These are phyloP conservation scores for Eucera pruinosa DNA, from an alignment of 2,888 invertebrate species.

Conservation along the genomic window DNA sequence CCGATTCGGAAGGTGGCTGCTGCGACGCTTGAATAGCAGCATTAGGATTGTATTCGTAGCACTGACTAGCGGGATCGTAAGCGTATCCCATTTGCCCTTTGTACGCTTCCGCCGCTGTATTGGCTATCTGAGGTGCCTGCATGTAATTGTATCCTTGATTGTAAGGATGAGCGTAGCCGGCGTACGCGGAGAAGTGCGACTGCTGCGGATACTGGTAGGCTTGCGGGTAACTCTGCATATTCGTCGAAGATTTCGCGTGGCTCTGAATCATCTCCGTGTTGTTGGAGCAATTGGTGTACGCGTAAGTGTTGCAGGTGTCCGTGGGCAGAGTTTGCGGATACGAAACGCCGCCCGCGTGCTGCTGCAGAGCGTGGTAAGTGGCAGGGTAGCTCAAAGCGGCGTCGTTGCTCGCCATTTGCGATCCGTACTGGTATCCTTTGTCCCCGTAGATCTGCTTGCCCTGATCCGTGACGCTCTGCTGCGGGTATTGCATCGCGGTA, in stretches of 20 bases:
- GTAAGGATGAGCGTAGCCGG: constrained; percentile 69
- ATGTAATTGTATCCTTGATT: constrained; percentile 65
- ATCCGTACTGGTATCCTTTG: constrained; percentile 49
- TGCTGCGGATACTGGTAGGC: constrained; percentile 74
- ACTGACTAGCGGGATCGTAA: constrained; percentile 84
- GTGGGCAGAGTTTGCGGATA: constrained; percentile 78
- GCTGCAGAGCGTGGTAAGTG: constrained; percentile 72
- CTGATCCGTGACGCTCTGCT: constrained; percentile 52
- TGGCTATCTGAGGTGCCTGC: constrained; percentile 42
- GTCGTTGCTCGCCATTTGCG: constrained; percentile 57
- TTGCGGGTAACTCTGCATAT: constrained; percentile 69
- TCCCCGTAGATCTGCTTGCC: constrained; percentile 65
- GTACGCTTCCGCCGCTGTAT: constrained; percentile 71
- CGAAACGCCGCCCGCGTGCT: constrained; percentile 72
- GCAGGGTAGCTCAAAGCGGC: constrained; percentile 66
- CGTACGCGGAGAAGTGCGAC: constrained; percentile 63
- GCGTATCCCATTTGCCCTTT: constrained; percentile 88
- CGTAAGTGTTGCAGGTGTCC: constrained; percentile 46
- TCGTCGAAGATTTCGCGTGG: constrained; percentile 74
- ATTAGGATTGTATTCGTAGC: constrained; percentile 88
- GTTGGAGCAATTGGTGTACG: constrained; percentile 44
- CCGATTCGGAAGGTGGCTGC: not conserved
- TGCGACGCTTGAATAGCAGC: constrained; percentile 81
- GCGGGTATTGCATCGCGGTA: constrained; percentile 51
- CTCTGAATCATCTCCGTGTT: constrained; percentile 80